Base-by-base conservation (phyloP, 2,888 invertebrate species). In the Anoplius nigerrimus region DNA sequence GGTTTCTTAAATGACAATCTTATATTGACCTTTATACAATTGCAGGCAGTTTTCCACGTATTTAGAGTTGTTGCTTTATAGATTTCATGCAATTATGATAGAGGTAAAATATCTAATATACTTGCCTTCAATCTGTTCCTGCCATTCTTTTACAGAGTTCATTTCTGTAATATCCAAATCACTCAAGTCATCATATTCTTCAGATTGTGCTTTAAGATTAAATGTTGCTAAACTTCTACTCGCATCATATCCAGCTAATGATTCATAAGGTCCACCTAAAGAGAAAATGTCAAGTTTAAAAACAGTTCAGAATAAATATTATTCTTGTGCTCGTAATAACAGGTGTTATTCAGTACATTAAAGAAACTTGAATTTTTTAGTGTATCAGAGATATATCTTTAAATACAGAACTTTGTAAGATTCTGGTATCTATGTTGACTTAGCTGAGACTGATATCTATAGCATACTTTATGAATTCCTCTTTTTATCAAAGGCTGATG, bases 91-190 rank as follows among this genome's bases (percentile, higher is more conserved):
- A 24, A 34, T 3, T 42, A 6, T 34, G 11, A 21, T 27, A 21
- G 2, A 22, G 2, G 2, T 21, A 5, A 11, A 0, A 6, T 6
- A 34, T 11, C 11, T 34, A 34, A 6, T 34, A 34, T 11, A 18
- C 15, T 65, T 62, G 96, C 97, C 98, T 92, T 94, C 95, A 89
- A 99, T 97, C 89, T 98, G 98, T 89, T 95, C 95, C 89, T 98
- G 98, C 99, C 99, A 99, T 90, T 99, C 98, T 77, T 93, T 92
- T 6, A 98, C 95, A 21, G 97, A 96, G 80, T 97, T 97, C 97
- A 98, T 97, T 91, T 99, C 96, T 91, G 95, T 93, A 15, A 95
- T 93, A 86, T 94, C 95, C 64, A 99, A 92, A 90, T 99, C 98
- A 89, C 96, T 96, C 63, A 99, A 92, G 89, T 99, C 98, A 91